These are phyloP conservation scores for Gobius niger DNA, from an alignment of 2,113 vertebrate genomes.

Conservation along the genomic window DNA sequence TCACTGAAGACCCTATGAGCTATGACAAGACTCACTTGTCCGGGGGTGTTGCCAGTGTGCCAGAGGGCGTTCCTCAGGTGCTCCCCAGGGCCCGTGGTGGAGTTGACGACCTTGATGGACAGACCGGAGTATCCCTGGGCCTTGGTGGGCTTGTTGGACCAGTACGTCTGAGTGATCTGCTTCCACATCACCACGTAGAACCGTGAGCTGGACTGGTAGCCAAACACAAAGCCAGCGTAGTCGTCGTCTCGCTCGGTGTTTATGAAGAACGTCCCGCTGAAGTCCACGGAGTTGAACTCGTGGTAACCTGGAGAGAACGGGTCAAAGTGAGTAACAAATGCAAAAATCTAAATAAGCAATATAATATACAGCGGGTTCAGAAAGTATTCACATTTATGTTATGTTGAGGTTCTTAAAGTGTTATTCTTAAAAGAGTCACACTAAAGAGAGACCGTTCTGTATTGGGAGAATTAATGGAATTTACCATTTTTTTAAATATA, in stretches of 20 bases:
- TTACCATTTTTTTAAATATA: no score
- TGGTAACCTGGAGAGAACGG: conserved; percentile 83
- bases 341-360: background rate
- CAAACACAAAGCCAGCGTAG: conserved; percentile 97
- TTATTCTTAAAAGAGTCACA: no score
- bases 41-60: conserved; percentile 96
- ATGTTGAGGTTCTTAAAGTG: no score
- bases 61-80: conserved; percentile 97
- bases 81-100: conserved; percentile 95
- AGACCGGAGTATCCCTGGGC: conserved; percentile 97
- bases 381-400: no score
- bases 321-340: background rate
- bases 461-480: no score
- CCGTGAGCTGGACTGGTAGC: conserved; percentile 97
- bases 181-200: conserved; percentile 99
- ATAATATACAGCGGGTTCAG: background rate
- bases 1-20: no score
- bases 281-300: conserved; percentile 97
- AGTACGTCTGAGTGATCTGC: conserved; percentile 97
- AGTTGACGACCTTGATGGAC: conserved; percentile 98
- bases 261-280: conserved; percentile 99
- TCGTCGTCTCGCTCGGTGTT: conserved; percentile 98
- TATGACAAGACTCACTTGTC: conserved; percentile 81
- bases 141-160: conserved; percentile 92
- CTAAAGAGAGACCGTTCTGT: no score